These are phyloP conservation scores for Apantesis nais DNA, from an alignment of 2,888 invertebrate genomes.

Conservation along the genomic window DNA sequence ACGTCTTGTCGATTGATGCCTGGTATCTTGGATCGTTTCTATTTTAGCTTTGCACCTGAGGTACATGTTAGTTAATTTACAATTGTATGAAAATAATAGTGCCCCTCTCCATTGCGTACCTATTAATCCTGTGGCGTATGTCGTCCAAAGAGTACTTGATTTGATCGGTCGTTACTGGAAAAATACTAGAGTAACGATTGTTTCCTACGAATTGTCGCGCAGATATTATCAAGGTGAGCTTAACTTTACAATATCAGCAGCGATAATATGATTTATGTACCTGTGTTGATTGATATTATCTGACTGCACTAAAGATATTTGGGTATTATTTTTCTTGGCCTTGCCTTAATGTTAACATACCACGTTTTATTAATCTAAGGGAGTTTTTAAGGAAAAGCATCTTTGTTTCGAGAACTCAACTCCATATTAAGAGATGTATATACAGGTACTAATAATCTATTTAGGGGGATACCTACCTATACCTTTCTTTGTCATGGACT, in stretches of 20 bases:
- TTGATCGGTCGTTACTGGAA: neutral
- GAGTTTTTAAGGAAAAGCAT: neutral
- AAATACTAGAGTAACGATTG: neutral
- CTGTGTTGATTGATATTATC: neutral
- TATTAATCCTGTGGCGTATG: neutral
- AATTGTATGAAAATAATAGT: neutral
- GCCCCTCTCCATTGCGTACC: neutral
- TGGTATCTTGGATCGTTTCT: neutral
- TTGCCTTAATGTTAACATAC: neutral
- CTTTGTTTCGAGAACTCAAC: neutral
- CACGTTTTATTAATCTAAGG: neutral
- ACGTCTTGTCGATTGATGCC: neutral
- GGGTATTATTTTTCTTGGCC: constrained; percentile 3
- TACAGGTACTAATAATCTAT: neutral
- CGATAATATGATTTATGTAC: constrained; percentile 16
- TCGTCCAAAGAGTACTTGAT: neutral
- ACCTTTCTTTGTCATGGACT: neutral
- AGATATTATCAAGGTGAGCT: constrained; percentile 5
- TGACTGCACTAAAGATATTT: neutral
- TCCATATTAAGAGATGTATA: too few relatives aligned
- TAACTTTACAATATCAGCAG: constrained; percentile 18
- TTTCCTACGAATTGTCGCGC: constrained; percentile 1
- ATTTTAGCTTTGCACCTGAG: neutral
- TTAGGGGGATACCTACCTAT: too few relatives aligned
- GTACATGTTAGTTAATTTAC: neutral